Percentiles rank a stretch among this genome's conserved stretches.
These are phyloP conservation scores for Micropoecilia bifurca DNA, from an alignment of 2,797 vertebrate species.

Conservation along the genomic window DNA sequence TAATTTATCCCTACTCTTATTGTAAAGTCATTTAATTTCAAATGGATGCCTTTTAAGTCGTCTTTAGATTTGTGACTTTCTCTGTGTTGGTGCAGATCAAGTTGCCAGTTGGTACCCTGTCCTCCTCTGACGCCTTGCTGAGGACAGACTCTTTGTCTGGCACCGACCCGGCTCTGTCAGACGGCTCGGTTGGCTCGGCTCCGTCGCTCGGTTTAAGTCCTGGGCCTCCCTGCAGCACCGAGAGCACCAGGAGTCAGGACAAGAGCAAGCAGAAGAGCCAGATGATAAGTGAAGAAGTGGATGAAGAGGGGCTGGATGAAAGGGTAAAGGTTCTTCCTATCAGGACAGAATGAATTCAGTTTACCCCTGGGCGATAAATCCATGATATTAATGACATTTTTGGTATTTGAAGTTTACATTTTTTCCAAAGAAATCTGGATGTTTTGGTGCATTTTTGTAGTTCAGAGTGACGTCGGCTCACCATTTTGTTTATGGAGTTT, in stretches of 20 bases:
- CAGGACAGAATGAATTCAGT: background rate
- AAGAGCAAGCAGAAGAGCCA: constrained; percentile 90
- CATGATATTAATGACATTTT: too few relatives aligned
- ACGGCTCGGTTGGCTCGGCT: constrained; percentile 84
- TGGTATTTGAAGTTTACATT: too few relatives aligned
- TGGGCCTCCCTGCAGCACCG: constrained; percentile 82
- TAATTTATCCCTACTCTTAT: background rate
- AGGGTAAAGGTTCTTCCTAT: constrained; percentile 52
- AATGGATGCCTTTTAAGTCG: background rate
- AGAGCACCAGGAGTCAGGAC: constrained; percentile 87
- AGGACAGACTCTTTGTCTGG: constrained; percentile 85
- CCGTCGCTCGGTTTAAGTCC: constrained; percentile 83
- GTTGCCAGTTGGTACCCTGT: constrained; percentile 80
- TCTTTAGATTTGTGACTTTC: background rate
- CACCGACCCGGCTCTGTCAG: constrained; percentile 84
- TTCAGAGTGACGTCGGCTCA: too few relatives aligned
- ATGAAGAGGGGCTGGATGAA: constrained; percentile 79
- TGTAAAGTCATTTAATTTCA: background rate
- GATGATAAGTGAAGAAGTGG: constrained; percentile 74
- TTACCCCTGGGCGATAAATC: too few relatives aligned
- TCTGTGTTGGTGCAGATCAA: constrained; percentile 74
- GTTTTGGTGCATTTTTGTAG: too few relatives aligned
- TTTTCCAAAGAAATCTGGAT: too few relatives aligned
- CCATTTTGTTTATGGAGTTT: too few relatives aligned
- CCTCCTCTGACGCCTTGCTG: constrained; percentile 81